Base-by-base conservation (phyloP, 2,888 invertebrate species). In the Timandra comae region DNA sequence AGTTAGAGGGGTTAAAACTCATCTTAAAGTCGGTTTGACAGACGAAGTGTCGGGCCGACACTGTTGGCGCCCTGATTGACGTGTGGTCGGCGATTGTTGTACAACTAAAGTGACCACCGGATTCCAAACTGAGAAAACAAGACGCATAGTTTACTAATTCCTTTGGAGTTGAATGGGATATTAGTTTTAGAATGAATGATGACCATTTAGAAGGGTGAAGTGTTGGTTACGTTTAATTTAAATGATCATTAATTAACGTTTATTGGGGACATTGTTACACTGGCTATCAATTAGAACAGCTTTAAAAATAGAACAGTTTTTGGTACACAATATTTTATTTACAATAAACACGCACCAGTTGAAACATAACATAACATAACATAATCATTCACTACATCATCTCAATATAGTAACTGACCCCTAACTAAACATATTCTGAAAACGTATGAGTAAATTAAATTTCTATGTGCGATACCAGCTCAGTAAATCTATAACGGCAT, bases 61-160 rank as follows among this genome's bases (percentile, higher is more conserved):
- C 45, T 45, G 55, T 55, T 63, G 56, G 61, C 63, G 24, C 56
- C 60, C 74, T 81, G 82, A 82, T 67, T 75, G 80, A 80, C 80
- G 71, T 63, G 68, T 63, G 73, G 69, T 69, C 71, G 64, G 62
- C 72, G 57, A 69, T 65, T 64, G 66, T 71, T 68, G 29, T 36
- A 40, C 56, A 43, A 47, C 29, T 35, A 22, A 54, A 58, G 56
- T 52, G 52, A 56, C 56, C 55, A 38, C 35, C 35, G 35, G 40
- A 41, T 41, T 42, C 38, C 33, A 35, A 53, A 55, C 50, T 53
- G 38, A 28, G 37, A 35, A 47, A 62, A 64, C 63, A 63, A 63
- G 61, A 55, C 55, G 64, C 66, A 68, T 68, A 67, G 63, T 69
- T 68, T 39, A 42, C 26, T 44, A 51, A 57, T 52, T 60, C 54